Evolutionary conservation across 2,888 invertebrate species (phyloP).

Genomic region (Andrena trimmerana): DNA sequence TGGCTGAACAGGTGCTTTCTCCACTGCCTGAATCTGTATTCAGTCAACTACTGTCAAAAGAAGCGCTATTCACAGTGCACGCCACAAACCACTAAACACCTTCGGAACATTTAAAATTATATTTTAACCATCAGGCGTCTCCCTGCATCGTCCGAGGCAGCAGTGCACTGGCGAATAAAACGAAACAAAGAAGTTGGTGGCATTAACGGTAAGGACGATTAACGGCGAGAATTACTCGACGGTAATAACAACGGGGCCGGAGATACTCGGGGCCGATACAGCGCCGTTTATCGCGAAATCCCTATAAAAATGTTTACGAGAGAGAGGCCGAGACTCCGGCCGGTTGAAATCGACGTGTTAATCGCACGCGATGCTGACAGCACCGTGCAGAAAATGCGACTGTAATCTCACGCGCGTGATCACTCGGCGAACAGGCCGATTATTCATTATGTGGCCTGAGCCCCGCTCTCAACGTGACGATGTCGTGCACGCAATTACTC

Average conservation of each 20-base stretch:
- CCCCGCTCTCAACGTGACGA: constrained; percentile 62
- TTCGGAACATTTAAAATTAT: too few relatives aligned
- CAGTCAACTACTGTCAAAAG: not conserved
- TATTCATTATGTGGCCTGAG: constrained; percentile 65
- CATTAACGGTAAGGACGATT: constrained; percentile 36
- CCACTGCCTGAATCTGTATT: constrained; percentile 1
- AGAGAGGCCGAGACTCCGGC: constrained; percentile 14
- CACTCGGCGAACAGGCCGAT: constrained; percentile 64
- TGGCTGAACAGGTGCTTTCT: constrained; percentile 45
- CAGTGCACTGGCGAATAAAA: not conserved
- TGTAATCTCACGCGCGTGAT: constrained; percentile 71
- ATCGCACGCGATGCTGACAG: constrained; percentile 61
- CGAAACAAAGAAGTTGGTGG: constrained; percentile 44
- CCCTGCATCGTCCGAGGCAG: not conserved
- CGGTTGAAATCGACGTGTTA: constrained; percentile 65
- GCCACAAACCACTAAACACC: too few relatives aligned
- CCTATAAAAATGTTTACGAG: constrained; percentile 57
- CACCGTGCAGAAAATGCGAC: constrained; percentile 59
- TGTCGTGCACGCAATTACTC: constrained; percentile 78
- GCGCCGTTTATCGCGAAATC: constrained; percentile 51
- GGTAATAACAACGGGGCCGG: constrained; percentile 29
- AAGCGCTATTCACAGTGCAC: too few relatives aligned
- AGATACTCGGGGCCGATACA: constrained; percentile 29
- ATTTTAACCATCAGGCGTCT: too few relatives aligned
- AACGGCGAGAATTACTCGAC: constrained; percentile 30